These are phyloP conservation scores for Hystrix brachyura DNA, from an alignment of 2,113 vertebrate species.

Conservation along the genomic window DNA sequence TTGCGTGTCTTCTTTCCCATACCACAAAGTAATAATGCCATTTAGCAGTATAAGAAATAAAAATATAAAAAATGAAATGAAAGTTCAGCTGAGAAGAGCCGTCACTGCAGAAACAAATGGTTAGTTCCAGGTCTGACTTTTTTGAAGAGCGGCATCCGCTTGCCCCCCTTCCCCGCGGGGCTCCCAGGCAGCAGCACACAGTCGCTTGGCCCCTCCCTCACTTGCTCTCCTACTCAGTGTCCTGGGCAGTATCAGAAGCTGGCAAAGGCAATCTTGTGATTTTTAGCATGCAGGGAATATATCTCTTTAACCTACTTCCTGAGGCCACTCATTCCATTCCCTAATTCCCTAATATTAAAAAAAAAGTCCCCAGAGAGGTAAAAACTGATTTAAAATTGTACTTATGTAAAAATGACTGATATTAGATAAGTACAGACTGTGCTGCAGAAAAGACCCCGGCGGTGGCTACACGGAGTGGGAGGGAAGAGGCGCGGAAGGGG, in stretches of 20 bases:
- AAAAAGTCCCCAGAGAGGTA: background rate
- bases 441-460: background rate
- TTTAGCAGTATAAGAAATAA: constrained; percentile 47
- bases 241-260: background rate
- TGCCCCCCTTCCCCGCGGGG: background rate
- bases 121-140: constrained; percentile 25
- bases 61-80: constrained; percentile 40
- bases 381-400: constrained; percentile 37
- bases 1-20: constrained; percentile 28
- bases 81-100: background rate
- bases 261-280: constrained; percentile 11
- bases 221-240: constrained; percentile 50
- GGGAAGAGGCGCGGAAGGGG: background rate
- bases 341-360: constrained; percentile 50
- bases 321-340: constrained; percentile 44
- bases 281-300: constrained; percentile 26
- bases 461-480: background rate
- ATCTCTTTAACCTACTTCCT: constrained; percentile 35
- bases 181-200: background rate
- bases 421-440: background rate
- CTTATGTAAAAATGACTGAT: background rate
- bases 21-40: constrained; percentile 15
- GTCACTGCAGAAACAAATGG: background rate
- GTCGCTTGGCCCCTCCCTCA: background rate
- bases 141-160: background rate